Base-by-base conservation (phyloP, 2,797 vertebrate species). In the Chromis chromis region DNA sequence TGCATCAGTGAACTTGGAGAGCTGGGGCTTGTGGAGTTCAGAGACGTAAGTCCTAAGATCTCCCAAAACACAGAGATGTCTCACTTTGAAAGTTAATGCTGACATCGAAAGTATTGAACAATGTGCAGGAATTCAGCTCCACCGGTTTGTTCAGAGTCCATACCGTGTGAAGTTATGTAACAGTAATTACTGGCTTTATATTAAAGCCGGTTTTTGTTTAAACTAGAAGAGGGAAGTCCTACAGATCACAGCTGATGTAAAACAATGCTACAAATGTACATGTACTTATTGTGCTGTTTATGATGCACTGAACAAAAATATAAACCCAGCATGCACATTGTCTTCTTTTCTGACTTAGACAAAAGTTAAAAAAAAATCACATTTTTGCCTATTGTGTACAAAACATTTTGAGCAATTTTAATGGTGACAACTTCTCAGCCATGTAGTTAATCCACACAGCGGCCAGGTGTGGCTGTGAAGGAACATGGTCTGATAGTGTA, bases 1-100 rank as follows among this genome's bases (percentile, higher is more conserved):
- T 98, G 98, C 88, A 96, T 99, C 92, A 96, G 93, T 87, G 97
- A 97, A 79, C 96, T 98, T 6, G 98, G 98, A 74, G 98, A 99
- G 83, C 92, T 95, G 71, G 97, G 97, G n/a, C 95, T 99, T 63
- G 97, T 95, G 56, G 96, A 99, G 90, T 99, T 99, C 92, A 95
- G 98, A 95, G 98, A 99, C 80, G 98, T 99, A 90, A 98, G 98
- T 97, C 72, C 13, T 0, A 0, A 2, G 25, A 58, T 33, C 1
- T 4, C 6, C 4, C 31, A 11, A 7, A 36, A 55, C 22, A 4
- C 10, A 19, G 10, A 3, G 6, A 16, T 12, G 13, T 48, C 6
- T 65, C 16, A 58, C 24, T 59, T 54, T 76, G 6, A 48, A 71
- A 49, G 66, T 77, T 65, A 12, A 8, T 25, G 55, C 13, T 5